Base-by-base conservation (phyloP, 2,797 vertebrate species). In the Acrossocheilus fasciatus region DNA sequence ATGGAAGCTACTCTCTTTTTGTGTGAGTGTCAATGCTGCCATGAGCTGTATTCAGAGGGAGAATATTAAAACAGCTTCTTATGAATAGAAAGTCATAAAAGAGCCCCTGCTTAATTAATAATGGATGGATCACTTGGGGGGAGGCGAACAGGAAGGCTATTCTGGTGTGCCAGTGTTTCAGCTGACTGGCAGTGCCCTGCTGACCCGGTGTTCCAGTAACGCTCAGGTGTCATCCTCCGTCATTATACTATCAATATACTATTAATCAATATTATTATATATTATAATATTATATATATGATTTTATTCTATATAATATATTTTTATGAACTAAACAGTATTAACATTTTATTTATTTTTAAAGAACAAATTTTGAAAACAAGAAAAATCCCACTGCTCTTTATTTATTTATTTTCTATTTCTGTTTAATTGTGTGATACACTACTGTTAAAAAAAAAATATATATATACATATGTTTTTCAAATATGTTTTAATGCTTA, bases 81-180 rank as follows among this genome's bases (percentile, higher is more conserved):
- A 75, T 73, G 86, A 87, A 87, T 69, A 70, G 81, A 30, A 70
- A 79, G 26, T 52, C 66, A 70, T 59, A 43, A 52, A 47, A 72
- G 62, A 74, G 43, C 43, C 54, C 8, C 52, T 84, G 68, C n/a
- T 78, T n/a, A 59, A 81, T 83, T 39, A 86, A 84, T 82, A 82
- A 84, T 84, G 70, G 18, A 85, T 85, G 30, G 3, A 41, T 45
- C 8, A 69, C 30, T 59, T 64, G 36, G 47, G 36, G 57, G 77
- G 62, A 52, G 54, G 43, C 3, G 7, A 26, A 41, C 23, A 84
- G 57, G 45, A 84, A 73, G 52, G 39, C 39, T 54, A 15, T 36
- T 54, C 43, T 36, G 64, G 17, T 80, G 74, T 85, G 64, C 91
- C 96, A 39, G 54, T 95, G 1, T 94, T 96, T 90, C 36, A 45